phyloP scores from a whole-genome alignment of 2,113 vertebrate species.

The Lethenteron reissneri region DNA sequence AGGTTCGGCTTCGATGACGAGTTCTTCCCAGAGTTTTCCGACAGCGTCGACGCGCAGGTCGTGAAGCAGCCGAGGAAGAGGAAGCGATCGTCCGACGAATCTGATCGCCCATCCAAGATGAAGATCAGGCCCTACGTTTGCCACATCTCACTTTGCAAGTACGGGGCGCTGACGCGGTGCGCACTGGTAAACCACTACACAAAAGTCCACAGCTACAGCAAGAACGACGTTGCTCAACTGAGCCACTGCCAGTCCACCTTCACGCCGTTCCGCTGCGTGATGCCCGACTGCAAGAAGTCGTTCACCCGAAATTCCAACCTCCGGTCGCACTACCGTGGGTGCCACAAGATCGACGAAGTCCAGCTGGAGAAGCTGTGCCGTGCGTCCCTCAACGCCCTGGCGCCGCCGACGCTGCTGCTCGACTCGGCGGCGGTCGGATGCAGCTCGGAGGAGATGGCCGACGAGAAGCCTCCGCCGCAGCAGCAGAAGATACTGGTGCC shows the following conservation, averaged over 20 bases:
- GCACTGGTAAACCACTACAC: background rate
- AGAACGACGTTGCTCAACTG: background rate
- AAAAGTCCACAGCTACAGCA: background rate
- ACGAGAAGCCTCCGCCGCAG: no score
- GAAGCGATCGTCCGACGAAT: background rate
- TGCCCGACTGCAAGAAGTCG: background rate
- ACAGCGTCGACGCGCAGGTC: background rate
- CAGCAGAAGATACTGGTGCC: no score
- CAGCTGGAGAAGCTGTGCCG: slow-evolving; percentile 5
- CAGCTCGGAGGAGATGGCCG: no score
- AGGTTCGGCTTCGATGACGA: background rate
- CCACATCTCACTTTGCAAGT: slow-evolving; percentile 3
- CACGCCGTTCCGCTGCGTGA: slow-evolving; percentile 2
- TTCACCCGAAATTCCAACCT: slow-evolving; percentile 2
- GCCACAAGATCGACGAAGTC: background rate
- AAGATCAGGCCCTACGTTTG: slow-evolving; percentile 1
- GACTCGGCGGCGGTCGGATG: no score
- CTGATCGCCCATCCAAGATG: background rate
- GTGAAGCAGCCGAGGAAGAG: background rate
- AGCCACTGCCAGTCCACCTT: slow-evolving; percentile 1
- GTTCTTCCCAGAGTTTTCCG: slow-evolving; percentile 3
- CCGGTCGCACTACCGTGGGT: slow-evolving; percentile 3
- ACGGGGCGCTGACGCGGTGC: background rate
- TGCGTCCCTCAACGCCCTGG: background rate
- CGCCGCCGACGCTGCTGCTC: no score